Conservation (phyloP, 2,113 vertebrate genomes). For the Rhabdomys dilectus region DNA sequence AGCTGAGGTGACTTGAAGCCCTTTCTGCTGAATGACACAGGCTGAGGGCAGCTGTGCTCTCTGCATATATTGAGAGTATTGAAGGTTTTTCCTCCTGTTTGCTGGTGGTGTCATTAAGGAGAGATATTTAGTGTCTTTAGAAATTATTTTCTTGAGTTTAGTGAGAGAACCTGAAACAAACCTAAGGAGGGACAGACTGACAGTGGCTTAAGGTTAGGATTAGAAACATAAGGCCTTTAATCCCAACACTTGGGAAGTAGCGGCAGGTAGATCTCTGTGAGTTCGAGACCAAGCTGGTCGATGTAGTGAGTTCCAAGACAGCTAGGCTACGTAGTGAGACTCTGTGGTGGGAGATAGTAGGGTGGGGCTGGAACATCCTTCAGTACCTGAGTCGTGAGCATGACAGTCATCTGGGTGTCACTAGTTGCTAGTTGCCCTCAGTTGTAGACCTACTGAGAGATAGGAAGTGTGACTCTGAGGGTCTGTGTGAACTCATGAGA, state of each 20-base stretch:
- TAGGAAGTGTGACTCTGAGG: background rate
- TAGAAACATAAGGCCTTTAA: constrained; percentile 17
- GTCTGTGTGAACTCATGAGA: background rate
- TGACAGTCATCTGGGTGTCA: background rate
- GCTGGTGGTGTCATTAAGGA: constrained; percentile 23
- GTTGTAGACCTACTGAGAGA: background rate
- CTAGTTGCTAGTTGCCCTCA: background rate
- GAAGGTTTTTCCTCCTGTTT: background rate
- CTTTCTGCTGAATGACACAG: background rate
- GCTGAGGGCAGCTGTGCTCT: background rate
- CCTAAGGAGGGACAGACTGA: background rate
- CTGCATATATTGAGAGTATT: background rate
- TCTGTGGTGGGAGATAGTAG: background rate
- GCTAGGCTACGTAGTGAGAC: background rate
- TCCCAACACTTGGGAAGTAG: background rate
- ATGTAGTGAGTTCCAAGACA: background rate
- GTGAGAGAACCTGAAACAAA: constrained; percentile 8
- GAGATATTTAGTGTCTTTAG: constrained; percentile 12
- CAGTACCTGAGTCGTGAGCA: no score
- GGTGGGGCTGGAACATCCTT: background rate
- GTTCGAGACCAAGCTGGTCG: background rate
- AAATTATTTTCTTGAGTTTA: background rate
- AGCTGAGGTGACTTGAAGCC: background rate
- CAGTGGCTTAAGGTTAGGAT: background rate
- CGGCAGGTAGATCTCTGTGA: background rate